These are phyloP conservation scores for Tokudaia muenninki DNA, from an alignment of 2,797 vertebrate species.

Conservation along the genomic window DNA sequence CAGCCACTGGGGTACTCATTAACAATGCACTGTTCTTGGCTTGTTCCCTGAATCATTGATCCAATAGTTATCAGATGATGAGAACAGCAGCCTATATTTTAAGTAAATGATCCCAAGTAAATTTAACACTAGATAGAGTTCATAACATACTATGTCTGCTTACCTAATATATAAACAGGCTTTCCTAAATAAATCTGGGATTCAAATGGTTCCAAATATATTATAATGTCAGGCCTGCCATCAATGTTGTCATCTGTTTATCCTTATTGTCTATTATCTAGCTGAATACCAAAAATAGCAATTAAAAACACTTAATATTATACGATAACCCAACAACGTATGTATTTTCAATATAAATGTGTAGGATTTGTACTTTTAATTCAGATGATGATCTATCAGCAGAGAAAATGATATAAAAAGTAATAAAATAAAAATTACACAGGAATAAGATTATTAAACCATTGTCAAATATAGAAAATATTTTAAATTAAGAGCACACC, in stretches of 20 bases:
- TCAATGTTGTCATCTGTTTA: background rate
- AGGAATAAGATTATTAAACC: background rate
- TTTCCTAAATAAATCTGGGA: background rate
- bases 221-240: background rate
- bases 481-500: background rate
- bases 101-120: background rate
- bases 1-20: background rate
- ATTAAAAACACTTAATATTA: background rate
- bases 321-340: background rate
- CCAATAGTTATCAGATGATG: background rate
- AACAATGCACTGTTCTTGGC: background rate
- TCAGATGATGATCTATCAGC: background rate
- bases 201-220: background rate
- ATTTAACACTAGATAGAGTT: background rate
- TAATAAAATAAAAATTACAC: background rate
- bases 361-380: background rate
- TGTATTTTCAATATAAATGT: background rate
- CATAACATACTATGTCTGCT: background rate
- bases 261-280: background rate
- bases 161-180: background rate
- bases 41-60: background rate
- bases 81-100: background rate
- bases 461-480: background rate
- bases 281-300: background rate
- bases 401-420: constrained; percentile 1